A percentile compares a stretch with the other conserved stretches of the same genome.
These are phyloP conservation scores for Urocitellus parryii DNA, from an alignment of 2,113 vertebrate genomes.

Conservation along the genomic window DNA sequence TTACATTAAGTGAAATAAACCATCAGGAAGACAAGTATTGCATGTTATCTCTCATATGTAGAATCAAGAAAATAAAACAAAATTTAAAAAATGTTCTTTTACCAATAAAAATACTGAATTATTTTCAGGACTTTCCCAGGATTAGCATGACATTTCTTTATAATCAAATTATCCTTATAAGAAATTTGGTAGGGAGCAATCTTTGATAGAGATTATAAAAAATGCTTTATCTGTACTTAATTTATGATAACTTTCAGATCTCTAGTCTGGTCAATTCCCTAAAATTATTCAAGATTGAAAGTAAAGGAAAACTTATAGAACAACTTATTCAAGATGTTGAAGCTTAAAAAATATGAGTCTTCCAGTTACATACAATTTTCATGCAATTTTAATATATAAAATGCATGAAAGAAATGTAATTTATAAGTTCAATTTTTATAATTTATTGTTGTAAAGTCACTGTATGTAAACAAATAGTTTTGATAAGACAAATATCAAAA, in stretches of 20 bases:
- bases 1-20: no score
- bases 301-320: neutral
- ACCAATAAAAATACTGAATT: conserved; percentile 12
- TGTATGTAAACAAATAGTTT: neutral
- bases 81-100: neutral
- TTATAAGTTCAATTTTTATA: conserved; percentile 3
- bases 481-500: conserved; percentile 16
- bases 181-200: neutral
- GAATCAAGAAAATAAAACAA: no score
- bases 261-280: neutral
- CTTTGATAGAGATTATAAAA: neutral
- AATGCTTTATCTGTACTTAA: neutral
- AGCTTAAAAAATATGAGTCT: neutral
- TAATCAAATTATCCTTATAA: neutral
- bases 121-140: neutral
- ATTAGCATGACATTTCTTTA: neutral
- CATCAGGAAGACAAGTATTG: no score
- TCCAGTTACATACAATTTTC: neutral
- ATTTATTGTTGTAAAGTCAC: neutral
- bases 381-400: neutral
- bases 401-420: neutral
- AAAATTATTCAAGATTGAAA: neutral
- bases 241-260: neutral
- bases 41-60: no score
- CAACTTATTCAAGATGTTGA: conserved; percentile 22